Conservation (phyloP, 2,888 invertebrate species). For the Morpho deidamia region DNA sequence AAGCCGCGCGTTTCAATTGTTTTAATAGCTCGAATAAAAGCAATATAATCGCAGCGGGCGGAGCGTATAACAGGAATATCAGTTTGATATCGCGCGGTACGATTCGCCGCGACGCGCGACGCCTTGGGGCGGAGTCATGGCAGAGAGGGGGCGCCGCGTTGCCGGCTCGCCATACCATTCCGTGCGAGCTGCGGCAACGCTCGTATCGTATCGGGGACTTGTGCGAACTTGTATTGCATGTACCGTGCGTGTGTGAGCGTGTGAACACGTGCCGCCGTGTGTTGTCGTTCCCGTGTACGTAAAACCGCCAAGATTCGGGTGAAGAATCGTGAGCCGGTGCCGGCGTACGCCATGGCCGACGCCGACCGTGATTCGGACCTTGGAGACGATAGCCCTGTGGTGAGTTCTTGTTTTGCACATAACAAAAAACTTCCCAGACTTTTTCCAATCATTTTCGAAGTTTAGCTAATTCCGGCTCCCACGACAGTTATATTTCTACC, state of each 20-base stretch:
- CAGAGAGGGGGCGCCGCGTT: conserved; percentile 44
- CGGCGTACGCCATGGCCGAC: conserved; percentile 89
- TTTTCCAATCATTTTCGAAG: no score
- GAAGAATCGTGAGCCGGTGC: conserved; percentile 92
- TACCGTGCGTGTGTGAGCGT: conserved; percentile 54
- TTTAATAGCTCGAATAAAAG: conserved; percentile 73
- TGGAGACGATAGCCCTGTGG: conserved; percentile 86
- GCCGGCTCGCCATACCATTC: conserved; percentile 51
- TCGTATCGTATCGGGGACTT: conserved; percentile 34
- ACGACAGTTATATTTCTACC: no score
- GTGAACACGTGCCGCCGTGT: conserved; percentile 47
- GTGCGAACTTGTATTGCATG: conserved; percentile 37
- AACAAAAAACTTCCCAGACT: background rate
- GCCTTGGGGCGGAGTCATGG: conserved; percentile 65
- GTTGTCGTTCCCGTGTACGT: conserved; percentile 46
- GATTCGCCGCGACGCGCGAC: conserved; percentile 70
- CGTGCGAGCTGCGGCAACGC: conserved; percentile 51
- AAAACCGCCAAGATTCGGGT: conserved; percentile 89
- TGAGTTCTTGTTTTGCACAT: conserved; percentile 61
- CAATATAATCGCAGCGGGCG: conserved; percentile 66
- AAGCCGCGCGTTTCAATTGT: conserved; percentile 41
- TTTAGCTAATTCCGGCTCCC: no score
- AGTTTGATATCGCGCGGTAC: conserved; percentile 70
- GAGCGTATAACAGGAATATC: conserved; percentile 68
- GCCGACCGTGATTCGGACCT: conserved; percentile 84